Evolutionary conservation across 2,888 invertebrate genomes (phyloP).

Genomic region (Melipona beecheii): DNA sequence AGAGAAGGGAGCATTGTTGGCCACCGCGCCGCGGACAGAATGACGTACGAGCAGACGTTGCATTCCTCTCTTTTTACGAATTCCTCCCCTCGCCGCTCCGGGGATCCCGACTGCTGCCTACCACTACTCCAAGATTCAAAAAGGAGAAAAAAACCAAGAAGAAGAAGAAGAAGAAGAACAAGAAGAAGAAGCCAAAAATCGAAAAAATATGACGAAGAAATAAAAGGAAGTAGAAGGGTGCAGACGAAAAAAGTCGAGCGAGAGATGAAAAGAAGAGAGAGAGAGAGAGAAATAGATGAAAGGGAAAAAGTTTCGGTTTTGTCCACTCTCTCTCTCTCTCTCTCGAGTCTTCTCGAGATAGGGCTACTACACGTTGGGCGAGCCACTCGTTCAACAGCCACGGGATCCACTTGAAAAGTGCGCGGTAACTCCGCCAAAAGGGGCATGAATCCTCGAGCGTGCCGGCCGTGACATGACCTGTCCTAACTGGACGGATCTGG

Average conservation of each 20-base stretch:
- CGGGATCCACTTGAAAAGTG: conserved; percentile 47
- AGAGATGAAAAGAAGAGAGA: background rate
- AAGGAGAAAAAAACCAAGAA: background rate
- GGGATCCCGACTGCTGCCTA: background rate
- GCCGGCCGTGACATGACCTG: conserved; percentile 64
- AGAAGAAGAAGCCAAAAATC: background rate
- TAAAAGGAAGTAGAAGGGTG: background rate
- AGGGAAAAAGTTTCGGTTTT: background rate
- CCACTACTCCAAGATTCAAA: background rate
- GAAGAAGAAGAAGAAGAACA: background rate
- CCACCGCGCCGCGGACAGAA: conserved; percentile 69
- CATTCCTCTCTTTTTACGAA: conserved; percentile 76
- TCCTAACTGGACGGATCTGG: conserved; percentile 65
- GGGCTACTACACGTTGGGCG: background rate
- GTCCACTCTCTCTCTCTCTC: background rate
- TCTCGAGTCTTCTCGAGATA: background rate
- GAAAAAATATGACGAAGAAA: background rate
- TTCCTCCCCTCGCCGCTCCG: conserved; percentile 55
- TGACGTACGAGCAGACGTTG: conserved; percentile 72
- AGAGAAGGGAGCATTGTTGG: conserved; percentile 37
- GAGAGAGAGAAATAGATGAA: conserved; percentile 9
- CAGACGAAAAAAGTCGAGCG: background rate
- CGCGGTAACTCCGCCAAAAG: conserved; percentile 44
- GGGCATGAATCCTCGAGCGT: conserved; percentile 54
- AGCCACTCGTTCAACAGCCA: conserved; percentile 30